phyloP scores from a whole-genome alignment of 2,113 vertebrate species.

The Kobus ellipsiprymnus region DNA sequence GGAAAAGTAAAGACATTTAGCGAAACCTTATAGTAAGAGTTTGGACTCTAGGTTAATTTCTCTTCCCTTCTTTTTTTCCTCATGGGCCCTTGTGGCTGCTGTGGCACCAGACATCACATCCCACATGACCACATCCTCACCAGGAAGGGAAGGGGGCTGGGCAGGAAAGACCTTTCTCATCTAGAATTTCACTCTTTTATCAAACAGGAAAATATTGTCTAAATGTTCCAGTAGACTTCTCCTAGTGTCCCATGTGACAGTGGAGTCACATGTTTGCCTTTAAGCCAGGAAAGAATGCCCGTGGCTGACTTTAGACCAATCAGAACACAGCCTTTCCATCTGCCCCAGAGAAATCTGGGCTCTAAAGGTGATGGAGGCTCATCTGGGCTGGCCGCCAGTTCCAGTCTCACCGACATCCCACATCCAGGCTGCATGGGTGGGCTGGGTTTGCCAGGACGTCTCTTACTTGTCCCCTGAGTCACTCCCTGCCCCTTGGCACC shows the following conservation, averaged over 20 bases:
- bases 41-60: not conserved
- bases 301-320: not conserved
- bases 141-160: not conserved
- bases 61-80: not conserved
- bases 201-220: not conserved
- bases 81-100: not conserved
- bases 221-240: not conserved
- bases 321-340: not conserved
- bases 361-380: not conserved
- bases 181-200: not conserved
- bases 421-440: rapidly evolving
- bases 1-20: not conserved
- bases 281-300: not conserved
- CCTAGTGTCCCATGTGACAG: not conserved
- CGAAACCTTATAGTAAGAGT: not conserved
- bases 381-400: not conserved
- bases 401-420: not conserved
- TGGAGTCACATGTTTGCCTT: not conserved
- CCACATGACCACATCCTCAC: not conserved
- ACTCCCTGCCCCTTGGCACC: rapidly evolving
- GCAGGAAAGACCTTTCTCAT: not conserved
- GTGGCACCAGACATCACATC: not conserved
- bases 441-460: not conserved
- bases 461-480: not conserved
- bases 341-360: not conserved